Evolutionary conservation across 2,888 invertebrate species (phyloP).

Genomic region (Xanthorhoe spadicearia): DNA sequence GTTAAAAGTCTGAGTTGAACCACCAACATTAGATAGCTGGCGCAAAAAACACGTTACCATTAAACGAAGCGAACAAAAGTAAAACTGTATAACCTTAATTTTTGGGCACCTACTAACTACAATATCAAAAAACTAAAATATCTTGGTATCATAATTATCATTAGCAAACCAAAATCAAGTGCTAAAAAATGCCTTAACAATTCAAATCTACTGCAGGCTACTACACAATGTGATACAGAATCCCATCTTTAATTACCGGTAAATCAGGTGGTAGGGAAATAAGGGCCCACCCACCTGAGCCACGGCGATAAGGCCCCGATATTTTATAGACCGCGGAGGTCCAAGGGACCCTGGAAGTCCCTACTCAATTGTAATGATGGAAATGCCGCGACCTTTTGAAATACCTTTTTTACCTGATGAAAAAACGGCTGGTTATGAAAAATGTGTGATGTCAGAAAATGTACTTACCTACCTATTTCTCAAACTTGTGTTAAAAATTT

Average conservation of each 20-base stretch:
- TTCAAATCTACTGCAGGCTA: background rate
- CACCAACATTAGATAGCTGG: too few relatives aligned
- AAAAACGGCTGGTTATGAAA: background rate
- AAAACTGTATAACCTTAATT: too few relatives aligned
- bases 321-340: constrained; percentile 24
- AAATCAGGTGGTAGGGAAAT: constrained; percentile 61
- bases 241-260: constrained; percentile 64
- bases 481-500: too few relatives aligned
- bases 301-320: constrained; percentile 50
- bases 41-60: too few relatives aligned
- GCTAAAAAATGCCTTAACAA: too few relatives aligned
- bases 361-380: constrained; percentile 31
- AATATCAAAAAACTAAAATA: too few relatives aligned
- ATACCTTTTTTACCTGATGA: constrained; percentile 1
- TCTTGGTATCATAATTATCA: too few relatives aligned
- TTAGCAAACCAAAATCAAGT: too few relatives aligned
- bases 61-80: too few relatives aligned
- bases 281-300: constrained; percentile 50
- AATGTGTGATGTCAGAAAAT: background rate
- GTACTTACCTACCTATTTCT: too few relatives aligned
- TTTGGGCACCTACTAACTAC: too few relatives aligned
- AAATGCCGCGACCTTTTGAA: constrained; percentile 1
- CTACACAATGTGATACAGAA: constrained; percentile 39
- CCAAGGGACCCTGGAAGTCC: constrained; percentile 47
- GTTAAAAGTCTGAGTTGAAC: too few relatives aligned